A percentile compares a stretch with the other conserved stretches of the same genome.
These are phyloP conservation scores for Drosophila cognata DNA, from an alignment of 2,888 invertebrate genomes.

Conservation along the genomic window DNA sequence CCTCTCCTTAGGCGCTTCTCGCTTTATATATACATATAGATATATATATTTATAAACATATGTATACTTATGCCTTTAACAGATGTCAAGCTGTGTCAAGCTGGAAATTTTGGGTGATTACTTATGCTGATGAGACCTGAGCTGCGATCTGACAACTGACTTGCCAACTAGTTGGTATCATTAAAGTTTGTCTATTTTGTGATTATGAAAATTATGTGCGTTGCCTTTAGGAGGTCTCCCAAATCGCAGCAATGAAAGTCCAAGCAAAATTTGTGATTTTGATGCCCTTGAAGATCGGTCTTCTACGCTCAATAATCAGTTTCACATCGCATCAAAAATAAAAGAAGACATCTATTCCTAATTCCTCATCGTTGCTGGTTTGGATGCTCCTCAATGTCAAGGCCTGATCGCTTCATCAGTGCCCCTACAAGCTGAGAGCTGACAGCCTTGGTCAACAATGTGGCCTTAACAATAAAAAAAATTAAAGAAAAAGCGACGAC, in stretches of 20 bases:
- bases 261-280: not conserved
- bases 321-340: not conserved
- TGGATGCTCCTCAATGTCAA: conserved; percentile 69
- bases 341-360: not conserved
- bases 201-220: not conserved
- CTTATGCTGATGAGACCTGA: conserved; percentile 51
- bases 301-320: not conserved
- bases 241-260: not conserved
- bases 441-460: conserved; percentile 57
- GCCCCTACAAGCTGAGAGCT: conserved; percentile 20
- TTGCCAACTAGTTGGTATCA: conserved; percentile 1
- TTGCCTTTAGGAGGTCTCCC: not conserved
- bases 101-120: conserved; percentile 57
- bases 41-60: conserved; percentile 20
- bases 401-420: conserved; percentile 78
- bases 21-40: conserved; percentile 41
- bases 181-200: not conserved
- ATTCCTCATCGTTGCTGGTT: conserved; percentile 2
- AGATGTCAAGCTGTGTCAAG: conserved; percentile 79
- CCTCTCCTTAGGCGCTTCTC: conserved; percentile 64
- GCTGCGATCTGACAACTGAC: conserved; percentile 21
- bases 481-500: conserved; percentile 19
- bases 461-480: conserved; percentile 43
- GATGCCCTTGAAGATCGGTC: not conserved
- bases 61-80: conserved; percentile 35